These are phyloP conservation scores for Chrysocyon brachyurus DNA, from an alignment of 2,797 vertebrate species.

Conservation along the genomic window DNA sequence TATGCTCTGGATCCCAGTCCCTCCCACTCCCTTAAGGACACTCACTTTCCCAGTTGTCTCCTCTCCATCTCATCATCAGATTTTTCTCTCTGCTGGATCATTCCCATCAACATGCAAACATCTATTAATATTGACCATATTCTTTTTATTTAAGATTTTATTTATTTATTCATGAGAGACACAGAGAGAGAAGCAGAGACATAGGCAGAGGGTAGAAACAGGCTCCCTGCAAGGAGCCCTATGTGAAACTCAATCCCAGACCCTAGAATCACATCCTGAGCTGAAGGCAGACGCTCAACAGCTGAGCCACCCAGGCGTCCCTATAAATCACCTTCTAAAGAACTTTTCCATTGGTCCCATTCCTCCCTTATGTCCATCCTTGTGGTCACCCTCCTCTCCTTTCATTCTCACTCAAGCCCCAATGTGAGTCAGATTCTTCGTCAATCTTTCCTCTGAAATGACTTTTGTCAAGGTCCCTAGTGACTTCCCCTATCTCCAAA, in stretches of 20 bases:
- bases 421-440: background rate
- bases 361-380: background rate
- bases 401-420: background rate
- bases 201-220: no score
- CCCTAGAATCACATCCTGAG: no score
- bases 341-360: background rate
- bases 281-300: no score
- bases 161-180: no score
- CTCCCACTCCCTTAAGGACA: background rate
- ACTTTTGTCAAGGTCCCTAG: background rate
- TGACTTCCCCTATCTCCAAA: background rate
- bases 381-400: slow-evolving; percentile 11
- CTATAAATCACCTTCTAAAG: background rate
- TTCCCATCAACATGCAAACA: background rate
- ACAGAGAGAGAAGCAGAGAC: no score
- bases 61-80: background rate
- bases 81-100: slow-evolving; percentile 12
- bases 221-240: no score
- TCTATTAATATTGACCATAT: background rate
- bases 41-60: background rate
- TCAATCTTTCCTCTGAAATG: background rate
- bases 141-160: no score
- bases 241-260: no score
- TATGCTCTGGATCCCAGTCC: background rate
- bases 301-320: no score